Conservation (phyloP, 2,797 vertebrate species). For the Aphelocoma californica region DNA sequence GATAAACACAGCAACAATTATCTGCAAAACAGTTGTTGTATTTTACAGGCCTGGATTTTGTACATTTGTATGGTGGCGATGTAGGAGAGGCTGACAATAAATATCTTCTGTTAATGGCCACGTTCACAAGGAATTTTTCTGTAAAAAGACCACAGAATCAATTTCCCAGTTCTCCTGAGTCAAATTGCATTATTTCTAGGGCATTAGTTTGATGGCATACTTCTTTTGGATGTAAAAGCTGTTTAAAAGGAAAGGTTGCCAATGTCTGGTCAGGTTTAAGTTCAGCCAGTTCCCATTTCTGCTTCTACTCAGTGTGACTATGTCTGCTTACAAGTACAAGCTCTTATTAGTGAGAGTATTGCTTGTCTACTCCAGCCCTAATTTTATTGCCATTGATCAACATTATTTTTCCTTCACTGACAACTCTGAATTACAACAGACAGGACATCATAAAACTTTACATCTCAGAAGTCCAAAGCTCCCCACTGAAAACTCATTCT, state of each 20-base stretch:
- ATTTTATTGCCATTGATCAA: not conserved
- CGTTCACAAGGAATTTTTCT: not conserved
- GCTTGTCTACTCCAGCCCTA: not conserved
- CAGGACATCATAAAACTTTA: not conserved
- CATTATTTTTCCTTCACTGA: not conserved
- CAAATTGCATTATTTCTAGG: not conserved
- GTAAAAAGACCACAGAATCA: not conserved
- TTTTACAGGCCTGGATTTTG: not conserved
- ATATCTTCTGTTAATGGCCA: not conserved
- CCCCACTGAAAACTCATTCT: not conserved
- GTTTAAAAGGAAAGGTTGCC: not conserved
- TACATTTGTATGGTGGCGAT: not conserved
- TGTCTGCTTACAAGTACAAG: not conserved
- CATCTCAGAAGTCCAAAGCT: not conserved
- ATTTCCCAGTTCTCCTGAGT: not conserved
- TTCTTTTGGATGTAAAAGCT: not conserved
- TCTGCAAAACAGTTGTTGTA: not conserved
- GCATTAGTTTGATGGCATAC: not conserved
- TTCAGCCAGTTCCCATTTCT: not conserved
- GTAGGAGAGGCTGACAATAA: not conserved
- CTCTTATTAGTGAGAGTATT: not conserved
- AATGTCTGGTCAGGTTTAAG: not conserved
- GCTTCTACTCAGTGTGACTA: not conserved
- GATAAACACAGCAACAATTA: slow-evolving; percentile 20
- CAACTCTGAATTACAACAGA: not conserved